phyloP scores from a whole-genome alignment of 2,113 vertebrate species.

The Bagarius yarrelli region DNA sequence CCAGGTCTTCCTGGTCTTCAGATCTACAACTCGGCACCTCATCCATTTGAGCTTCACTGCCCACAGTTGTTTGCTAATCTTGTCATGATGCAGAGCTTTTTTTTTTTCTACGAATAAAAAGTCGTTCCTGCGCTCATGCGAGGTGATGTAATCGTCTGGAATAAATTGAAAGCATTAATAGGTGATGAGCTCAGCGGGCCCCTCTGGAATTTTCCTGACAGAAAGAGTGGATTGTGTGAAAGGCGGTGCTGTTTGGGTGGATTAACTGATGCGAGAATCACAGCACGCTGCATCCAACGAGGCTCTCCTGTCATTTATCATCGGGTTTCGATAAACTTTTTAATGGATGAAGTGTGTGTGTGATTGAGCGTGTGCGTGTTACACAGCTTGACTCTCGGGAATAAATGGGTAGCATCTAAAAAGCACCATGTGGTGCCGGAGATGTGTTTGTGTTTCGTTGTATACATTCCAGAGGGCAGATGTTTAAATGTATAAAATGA shows the following conservation, averaged over 20 bases:
- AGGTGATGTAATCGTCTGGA: not conserved
- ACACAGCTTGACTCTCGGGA: not conserved
- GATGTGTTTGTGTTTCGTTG: no score
- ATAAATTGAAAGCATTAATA: slow-evolving; percentile 16
- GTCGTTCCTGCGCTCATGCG: not conserved
- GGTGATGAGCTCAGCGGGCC: slow-evolving; percentile 8
- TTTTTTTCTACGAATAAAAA: not conserved
- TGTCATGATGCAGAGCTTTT: not conserved
- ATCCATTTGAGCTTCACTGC: no score
- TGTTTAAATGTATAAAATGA: no score
- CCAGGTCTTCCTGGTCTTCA: no score
- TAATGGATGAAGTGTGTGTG: not conserved
- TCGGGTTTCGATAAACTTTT: not conserved
- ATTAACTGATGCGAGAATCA: not conserved
- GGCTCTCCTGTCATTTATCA: not conserved
- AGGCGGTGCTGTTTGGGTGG: not conserved
- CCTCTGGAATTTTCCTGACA: not conserved
- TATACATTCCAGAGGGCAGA: no score
- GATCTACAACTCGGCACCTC: no score
- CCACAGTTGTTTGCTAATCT: no score
- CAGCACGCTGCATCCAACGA: not conserved
- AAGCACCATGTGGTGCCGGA: no score
- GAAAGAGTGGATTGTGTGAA: not conserved
- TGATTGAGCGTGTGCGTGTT: not conserved
- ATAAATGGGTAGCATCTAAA: not conserved